Conservation (phyloP, 2,797 vertebrate genomes). For the Helarctos malayanus region DNA sequence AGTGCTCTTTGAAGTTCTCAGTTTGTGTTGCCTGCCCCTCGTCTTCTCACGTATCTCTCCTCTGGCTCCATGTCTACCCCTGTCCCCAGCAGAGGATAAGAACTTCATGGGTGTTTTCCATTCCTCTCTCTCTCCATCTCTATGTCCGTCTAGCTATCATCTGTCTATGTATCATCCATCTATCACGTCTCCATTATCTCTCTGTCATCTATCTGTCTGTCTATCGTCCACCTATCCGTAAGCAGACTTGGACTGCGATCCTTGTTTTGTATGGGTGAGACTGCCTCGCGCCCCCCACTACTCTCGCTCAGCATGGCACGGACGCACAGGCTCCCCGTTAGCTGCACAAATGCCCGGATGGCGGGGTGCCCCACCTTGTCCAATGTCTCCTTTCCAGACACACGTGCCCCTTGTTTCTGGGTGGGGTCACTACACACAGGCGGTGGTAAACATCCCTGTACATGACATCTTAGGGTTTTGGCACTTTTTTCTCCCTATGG, state of each 20-base stretch:
- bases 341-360: fast-evolving
- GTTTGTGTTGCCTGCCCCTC: neutral
- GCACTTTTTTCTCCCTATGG: too few relatives aligned
- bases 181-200: neutral
- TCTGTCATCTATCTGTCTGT: too few relatives aligned
- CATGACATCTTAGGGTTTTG: neutral
- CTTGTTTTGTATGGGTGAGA: neutral
- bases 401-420: neutral
- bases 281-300: fast-evolving
- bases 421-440: neutral
- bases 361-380: neutral
- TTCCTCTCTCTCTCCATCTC: neutral
- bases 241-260: neutral
- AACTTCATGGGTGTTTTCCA: neutral
- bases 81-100: neutral
- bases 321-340: fast-evolving
- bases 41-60: neutral
- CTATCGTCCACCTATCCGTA: neutral
- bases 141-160: neutral
- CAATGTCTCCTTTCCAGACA: fast-evolving
- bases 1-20: neutral
- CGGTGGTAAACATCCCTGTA: neutral
- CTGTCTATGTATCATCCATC: neutral
- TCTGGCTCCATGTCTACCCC: neutral
- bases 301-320: neutral